Evolutionary conservation across 2,797 vertebrate species (phyloP).

Genomic region (Aphelocoma californica): DNA sequence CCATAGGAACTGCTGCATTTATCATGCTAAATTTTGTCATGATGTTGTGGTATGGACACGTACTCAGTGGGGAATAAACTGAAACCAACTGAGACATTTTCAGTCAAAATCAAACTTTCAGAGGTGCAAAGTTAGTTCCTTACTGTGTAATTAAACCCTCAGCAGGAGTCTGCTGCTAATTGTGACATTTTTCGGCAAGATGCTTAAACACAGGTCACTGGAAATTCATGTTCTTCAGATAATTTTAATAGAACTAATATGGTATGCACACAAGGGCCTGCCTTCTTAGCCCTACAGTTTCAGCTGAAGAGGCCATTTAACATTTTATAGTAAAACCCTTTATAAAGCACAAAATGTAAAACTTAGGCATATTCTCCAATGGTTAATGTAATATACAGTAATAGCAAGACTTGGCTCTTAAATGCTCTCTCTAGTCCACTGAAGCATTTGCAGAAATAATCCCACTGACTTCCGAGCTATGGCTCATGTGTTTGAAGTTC

Average conservation of each 20-base stretch:
- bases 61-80: background rate
- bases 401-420: background rate
- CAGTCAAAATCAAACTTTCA: conserved; percentile 23
- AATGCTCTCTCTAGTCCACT: background rate
- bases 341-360: conserved; percentile 16
- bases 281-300: background rate
- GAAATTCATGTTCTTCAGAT: conserved; percentile 43
- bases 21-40: background rate
- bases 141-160: conserved; percentile 35
- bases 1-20: background rate
- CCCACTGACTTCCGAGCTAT: background rate
- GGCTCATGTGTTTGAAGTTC: background rate
- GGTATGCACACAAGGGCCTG: background rate
- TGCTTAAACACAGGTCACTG: conserved; percentile 37
- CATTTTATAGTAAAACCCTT: background rate
- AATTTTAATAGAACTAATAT: conserved; percentile 27
- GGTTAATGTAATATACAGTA: background rate
- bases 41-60: background rate
- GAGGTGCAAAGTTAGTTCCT: conserved; percentile 21
- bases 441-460: background rate
- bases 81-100: conserved; percentile 35
- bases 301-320: conserved; percentile 4
- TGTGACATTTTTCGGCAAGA: conserved; percentile 37
- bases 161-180: conserved; percentile 56
- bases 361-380: background rate